Percentiles rank a stretch among this genome's conserved stretches.
Evolutionary conservation across 2,888 invertebrate genomes (phyloP).

Genomic region (Cephus spinipes): DNA sequence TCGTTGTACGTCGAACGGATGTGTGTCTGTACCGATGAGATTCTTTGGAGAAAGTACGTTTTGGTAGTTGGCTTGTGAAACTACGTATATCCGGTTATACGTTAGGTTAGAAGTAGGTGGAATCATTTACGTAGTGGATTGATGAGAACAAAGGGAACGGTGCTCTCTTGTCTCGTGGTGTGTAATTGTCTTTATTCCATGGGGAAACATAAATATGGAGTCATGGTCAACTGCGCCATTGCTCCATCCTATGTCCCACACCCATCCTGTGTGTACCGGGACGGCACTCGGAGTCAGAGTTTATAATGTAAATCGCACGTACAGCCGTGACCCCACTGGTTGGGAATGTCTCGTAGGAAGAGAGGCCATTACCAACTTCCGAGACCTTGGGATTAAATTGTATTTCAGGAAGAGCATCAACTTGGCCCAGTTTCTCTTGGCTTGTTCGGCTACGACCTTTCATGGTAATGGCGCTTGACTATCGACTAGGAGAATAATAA

Average conservation of each 20-base stretch:
- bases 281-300: slow-evolving; percentile 15
- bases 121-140: background rate
- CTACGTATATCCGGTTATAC: background rate
- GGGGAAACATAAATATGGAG: slow-evolving; percentile 59
- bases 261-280: slow-evolving; percentile 34
- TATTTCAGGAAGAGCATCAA: background rate
- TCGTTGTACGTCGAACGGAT: background rate
- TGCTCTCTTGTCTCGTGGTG: slow-evolving; percentile 18
- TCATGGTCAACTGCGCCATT: slow-evolving; percentile 50
- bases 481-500: background rate
- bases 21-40: background rate
- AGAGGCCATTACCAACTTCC: background rate
- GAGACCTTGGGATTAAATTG: background rate
- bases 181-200: slow-evolving; percentile 48
- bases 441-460: background rate
- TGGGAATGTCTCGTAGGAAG: background rate
- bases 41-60: background rate
- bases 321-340: background rate
- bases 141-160: background rate
- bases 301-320: background rate
- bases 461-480: background rate
- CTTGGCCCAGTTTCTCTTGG: background rate
- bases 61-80: background rate
- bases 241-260: slow-evolving; percentile 19
- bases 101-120: background rate